phyloP scores from a whole-genome alignment of 2,797 vertebrate species.

The Alosa sapidissima region DNA sequence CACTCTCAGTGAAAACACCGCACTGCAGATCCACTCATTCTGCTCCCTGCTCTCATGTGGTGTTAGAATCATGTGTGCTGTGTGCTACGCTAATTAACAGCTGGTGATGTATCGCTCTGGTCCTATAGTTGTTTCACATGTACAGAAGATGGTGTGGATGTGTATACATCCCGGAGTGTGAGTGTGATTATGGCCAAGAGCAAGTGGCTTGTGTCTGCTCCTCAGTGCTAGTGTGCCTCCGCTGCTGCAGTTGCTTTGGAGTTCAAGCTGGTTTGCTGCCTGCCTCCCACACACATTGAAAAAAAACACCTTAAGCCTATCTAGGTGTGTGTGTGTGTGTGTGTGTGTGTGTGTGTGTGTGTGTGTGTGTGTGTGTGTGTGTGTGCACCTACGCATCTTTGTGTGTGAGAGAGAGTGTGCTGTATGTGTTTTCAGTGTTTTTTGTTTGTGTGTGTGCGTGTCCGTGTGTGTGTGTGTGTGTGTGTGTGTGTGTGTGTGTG shows the following conservation, averaged over 20 bases:
- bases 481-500: too few relatives aligned
- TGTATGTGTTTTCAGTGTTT: not conserved
- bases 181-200: too few relatives aligned
- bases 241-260: not conserved
- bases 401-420: not conserved
- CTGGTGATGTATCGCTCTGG: too few relatives aligned
- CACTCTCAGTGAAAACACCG: not conserved
- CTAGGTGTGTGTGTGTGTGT: not conserved
- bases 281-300: not conserved
- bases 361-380: not conserved
- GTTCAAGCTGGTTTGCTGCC: not conserved
- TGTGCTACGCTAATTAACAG: not conserved
- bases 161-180: not conserved
- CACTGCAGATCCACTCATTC: not conserved
- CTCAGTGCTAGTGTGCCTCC: not conserved
- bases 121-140: not conserved
- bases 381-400: too few relatives aligned
- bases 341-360: not conserved
- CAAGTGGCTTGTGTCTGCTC: not conserved
- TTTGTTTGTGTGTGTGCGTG: not conserved
- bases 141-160: not conserved
- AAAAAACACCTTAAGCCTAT: not conserved
- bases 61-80: not conserved
- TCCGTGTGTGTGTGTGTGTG: not conserved
- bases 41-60: not conserved